Evolutionary conservation across 1,140 invertebrate genomes (phyloP).

Genomic region (Caenorhabditis latens): DNA sequence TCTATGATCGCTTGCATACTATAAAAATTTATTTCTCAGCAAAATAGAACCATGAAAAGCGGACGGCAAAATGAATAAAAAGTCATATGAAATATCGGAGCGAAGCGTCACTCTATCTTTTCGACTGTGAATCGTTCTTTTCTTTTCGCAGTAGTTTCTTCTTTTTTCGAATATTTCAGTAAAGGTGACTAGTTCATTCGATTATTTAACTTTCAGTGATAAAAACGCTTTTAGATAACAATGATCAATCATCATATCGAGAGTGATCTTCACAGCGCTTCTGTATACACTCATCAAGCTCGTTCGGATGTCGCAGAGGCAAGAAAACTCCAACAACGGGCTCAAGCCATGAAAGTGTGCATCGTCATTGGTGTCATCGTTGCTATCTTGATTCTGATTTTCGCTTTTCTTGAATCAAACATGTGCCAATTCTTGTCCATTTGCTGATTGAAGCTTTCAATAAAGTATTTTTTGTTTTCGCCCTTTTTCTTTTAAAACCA

Average conservation of each 20-base stretch:
- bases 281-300: not conserved
- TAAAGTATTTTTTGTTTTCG: not conserved
- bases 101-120: not conserved
- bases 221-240: too few relatives aligned
- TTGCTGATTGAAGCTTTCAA: not conserved
- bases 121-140: not conserved
- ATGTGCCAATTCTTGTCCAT: not conserved
- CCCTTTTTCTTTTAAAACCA: not conserved
- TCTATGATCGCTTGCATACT: not conserved
- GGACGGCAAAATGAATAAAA: not conserved
- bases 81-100: not conserved
- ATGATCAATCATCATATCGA: too few relatives aligned
- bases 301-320: not conserved
- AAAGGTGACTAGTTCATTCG: too few relatives aligned
- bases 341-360: not conserved
- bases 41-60: slow-evolving; percentile 21
- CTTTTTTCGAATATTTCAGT: too few relatives aligned
- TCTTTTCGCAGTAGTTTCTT: not conserved
- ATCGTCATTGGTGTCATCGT: not conserved
- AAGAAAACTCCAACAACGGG: not conserved
- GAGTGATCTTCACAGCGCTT: too few relatives aligned
- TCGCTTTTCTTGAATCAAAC: not conserved
- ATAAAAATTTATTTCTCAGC: not conserved
- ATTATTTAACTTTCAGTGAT: too few relatives aligned
- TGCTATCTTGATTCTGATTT: not conserved